Conservation (phyloP, 2,797 vertebrate genomes). For the Pseudopleuronectes americanus region DNA sequence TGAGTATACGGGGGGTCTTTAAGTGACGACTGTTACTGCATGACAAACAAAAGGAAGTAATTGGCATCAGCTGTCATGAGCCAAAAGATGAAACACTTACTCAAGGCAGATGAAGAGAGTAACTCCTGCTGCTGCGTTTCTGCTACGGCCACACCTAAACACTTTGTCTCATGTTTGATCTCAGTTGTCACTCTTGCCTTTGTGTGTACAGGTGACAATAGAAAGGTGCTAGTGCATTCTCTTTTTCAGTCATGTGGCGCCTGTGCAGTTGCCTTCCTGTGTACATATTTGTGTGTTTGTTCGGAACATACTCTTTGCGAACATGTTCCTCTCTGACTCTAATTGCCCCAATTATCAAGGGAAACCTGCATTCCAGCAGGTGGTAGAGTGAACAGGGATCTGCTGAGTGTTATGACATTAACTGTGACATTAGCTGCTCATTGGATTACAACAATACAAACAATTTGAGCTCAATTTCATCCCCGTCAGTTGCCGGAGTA, state of each 20-base stretch:
- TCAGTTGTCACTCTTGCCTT: conserved; percentile 43
- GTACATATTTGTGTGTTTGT: conserved; percentile 23
- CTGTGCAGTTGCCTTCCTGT: conserved; percentile 30
- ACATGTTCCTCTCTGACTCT: conserved; percentile 47
- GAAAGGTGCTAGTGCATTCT: conserved; percentile 9
- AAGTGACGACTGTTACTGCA: conserved; percentile 47
- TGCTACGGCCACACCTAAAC: conserved; percentile 51
- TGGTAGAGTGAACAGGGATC: conserved; percentile 42
- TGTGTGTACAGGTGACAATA: conserved; percentile 35
- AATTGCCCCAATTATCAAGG: conserved; percentile 79
- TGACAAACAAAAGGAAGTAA: conserved; percentile 64
- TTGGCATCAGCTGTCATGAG: conserved; percentile 68
- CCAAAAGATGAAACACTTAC: conserved; percentile 63
- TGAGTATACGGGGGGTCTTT: conserved; percentile 52
- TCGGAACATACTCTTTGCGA: no score
- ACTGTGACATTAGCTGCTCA: conserved; percentile 43
- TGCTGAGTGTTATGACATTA: conserved; percentile 49
- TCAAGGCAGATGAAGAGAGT: conserved; percentile 42
- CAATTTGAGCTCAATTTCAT: conserved; percentile 20
- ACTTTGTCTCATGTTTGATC: conserved; percentile 49
- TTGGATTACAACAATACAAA: conserved; percentile 40
- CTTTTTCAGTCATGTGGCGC: conserved; percentile 5
- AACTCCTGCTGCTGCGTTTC: conserved; percentile 42
- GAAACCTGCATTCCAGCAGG: conserved; percentile 74
- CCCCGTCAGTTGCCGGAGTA: background rate